Evolutionary conservation across 2,888 invertebrate genomes (phyloP), one percentile per base, ranked within the genome.

Genomic region (Dendrolimus pini): DNA sequence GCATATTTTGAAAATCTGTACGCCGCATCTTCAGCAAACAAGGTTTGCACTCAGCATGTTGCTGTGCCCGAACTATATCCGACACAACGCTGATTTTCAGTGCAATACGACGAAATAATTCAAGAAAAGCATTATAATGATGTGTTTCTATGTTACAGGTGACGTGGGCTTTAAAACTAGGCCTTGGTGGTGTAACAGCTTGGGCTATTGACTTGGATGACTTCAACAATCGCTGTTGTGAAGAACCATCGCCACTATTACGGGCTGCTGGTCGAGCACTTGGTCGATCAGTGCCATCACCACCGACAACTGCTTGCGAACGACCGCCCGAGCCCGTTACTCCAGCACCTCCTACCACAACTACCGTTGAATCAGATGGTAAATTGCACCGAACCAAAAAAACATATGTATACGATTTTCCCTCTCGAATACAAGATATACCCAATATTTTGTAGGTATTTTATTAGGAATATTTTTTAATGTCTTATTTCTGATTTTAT

Each of bases 171-270:
- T 85, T 93, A 60, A 89, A 92, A 7, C 92, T 93, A 73, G 94
- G 95, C 0, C 93, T 95, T 61, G 97, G 95, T 0, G 97, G 97
- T 7, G 94, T 95, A 9, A 94, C 95, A 54, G 95, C 96, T 0
- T 97, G 97, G 97, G 97, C 97, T 0, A 92, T 96, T 2, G 97
- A 97, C 77, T 79, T 97, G 67, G 97, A 97, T 68, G 97, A 98
- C 78, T 97, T 96, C 77, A 93, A 93, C 65, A 97, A 97, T 81
- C 92, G 93, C 1, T 98, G 97, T 78, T 97, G 97, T 74, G 87
- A 88, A 7, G 96, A 96, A 73, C 86, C 96, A 0, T 96, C 94
- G 66, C 96, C 97, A 0, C 81, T 97, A 54, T 85, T 97, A 10
- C 93, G 94, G 54, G 94, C 95, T 1, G 93, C 97, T 2, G 96